These are phyloP conservation scores for Acleris cristana DNA, from an alignment of 2,888 invertebrate species.

Conservation along the genomic window DNA sequence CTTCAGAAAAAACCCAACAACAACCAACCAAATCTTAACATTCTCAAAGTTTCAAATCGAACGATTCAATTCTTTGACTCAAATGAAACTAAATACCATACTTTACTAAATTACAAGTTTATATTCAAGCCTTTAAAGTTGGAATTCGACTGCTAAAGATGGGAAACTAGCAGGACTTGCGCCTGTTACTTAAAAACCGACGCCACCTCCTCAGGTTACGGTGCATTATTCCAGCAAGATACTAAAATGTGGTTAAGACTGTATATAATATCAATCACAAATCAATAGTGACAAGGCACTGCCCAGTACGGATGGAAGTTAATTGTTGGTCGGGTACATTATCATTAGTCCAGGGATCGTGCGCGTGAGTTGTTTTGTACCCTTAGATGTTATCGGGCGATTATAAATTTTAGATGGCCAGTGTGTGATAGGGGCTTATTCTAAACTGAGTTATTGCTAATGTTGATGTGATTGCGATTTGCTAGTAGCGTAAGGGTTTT, in stretches of 20 bases:
- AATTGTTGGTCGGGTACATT: conserved; percentile 68
- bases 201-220: background rate
- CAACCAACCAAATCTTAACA: background rate
- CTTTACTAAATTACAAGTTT: background rate
- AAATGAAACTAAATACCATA: background rate
- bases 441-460: conserved; percentile 34
- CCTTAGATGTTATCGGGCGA: conserved; percentile 58
- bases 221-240: background rate
- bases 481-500: background rate
- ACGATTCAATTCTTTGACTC: background rate
- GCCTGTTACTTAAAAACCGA: background rate
- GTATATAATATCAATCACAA: conserved; percentile 78
- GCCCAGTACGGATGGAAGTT: conserved; percentile 70
- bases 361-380: conserved; percentile 48
- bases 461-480: conserved; percentile 15
- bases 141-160: background rate
- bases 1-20: background rate
- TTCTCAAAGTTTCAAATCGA: background rate
- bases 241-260: conserved; percentile 33
- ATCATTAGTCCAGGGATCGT: conserved; percentile 56
- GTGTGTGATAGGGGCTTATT: conserved; percentile 41
- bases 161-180: background rate
- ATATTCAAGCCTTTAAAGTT: background rate
- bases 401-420: conserved; percentile 57
- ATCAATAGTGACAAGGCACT: conserved; percentile 70